These are phyloP conservation scores for Endotricha flammealis DNA, from an alignment of 2,888 invertebrate genomes.

Conservation along the genomic window DNA sequence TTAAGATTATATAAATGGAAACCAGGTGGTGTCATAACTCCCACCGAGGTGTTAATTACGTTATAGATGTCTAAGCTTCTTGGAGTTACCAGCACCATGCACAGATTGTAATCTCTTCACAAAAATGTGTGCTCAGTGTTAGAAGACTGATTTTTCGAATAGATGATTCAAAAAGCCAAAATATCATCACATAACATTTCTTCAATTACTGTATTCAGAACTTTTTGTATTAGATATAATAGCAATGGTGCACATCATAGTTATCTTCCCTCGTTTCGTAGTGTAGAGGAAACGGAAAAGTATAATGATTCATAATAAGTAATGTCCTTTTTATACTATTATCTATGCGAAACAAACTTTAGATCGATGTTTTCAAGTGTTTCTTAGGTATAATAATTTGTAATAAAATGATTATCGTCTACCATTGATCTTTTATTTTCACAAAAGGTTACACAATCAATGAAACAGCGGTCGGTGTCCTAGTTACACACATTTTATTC, in stretches of 20 bases:
- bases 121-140: slow-evolving; percentile 55
- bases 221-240: slow-evolving; percentile 31
- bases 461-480: slow-evolving; percentile 61
- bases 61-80: slow-evolving; percentile 15
- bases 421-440: slow-evolving; percentile 26
- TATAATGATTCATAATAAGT: slow-evolving; percentile 3
- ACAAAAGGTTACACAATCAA: slow-evolving; percentile 22
- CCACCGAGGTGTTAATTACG: slow-evolving; percentile 6
- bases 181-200: slow-evolving; percentile 23
- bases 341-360: slow-evolving; percentile 16
- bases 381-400: slow-evolving; percentile 53
- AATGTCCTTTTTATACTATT: slow-evolving; percentile 8
- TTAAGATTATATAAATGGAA: slow-evolving; percentile 1
- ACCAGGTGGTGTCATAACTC: background rate
- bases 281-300: slow-evolving; percentile 1
- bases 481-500: slow-evolving; percentile 76
- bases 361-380: slow-evolving; percentile 37
- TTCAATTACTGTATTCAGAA: slow-evolving; percentile 30
- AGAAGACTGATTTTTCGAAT: slow-evolving; percentile 71
- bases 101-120: slow-evolving; percentile 29
- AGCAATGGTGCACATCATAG: slow-evolving; percentile 43
- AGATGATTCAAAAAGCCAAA: slow-evolving; percentile 41
- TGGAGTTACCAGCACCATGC: slow-evolving; percentile 32
- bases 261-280: slow-evolving; percentile 16
- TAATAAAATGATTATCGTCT: slow-evolving; percentile 54